A percentile compares a stretch with the other conserved stretches of the same genome.
Conservation (phyloP, 1,140 invertebrate genomes). For the Eurosta solidaginis region DNA sequence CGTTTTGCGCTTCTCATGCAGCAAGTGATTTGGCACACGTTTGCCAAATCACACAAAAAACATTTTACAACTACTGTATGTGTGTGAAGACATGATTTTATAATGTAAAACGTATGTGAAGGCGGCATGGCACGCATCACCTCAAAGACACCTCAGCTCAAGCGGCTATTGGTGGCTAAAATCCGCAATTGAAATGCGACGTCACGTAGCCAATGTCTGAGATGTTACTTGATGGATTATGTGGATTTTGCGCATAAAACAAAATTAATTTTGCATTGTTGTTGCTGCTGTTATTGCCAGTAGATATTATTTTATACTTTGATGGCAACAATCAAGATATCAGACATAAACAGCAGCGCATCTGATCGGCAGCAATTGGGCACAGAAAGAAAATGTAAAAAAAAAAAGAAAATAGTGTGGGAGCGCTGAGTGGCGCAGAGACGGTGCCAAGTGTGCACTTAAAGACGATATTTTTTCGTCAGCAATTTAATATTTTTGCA, state of each 20-base stretch:
- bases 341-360: background rate
- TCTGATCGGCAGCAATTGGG: background rate
- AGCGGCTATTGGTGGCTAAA: conserved; percentile 7
- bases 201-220: conserved; percentile 53
- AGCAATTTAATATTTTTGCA: background rate
- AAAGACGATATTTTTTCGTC: background rate
- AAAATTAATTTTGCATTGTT: conserved; percentile 38
- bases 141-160: conserved; percentile 23
- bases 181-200: conserved; percentile 51
- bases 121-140: background rate
- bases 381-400: background rate
- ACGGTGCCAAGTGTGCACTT: background rate
- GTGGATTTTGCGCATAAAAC: conserved; percentile 56
- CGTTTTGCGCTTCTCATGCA: background rate
- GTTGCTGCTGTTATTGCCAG: background rate
- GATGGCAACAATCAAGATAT: background rate
- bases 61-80: background rate
- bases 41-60: conserved; percentile 6
- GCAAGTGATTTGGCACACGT: conserved; percentile 26
- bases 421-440: background rate
- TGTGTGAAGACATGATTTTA: background rate
- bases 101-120: background rate
- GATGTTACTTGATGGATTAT: conserved; percentile 58
- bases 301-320: background rate
- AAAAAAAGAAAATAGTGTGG: background rate